A percentile compares a stretch with the other conserved stretches of the same genome.
Conservation (phyloP, 2,113 vertebrate species). For the Chaetura pelagica region DNA sequence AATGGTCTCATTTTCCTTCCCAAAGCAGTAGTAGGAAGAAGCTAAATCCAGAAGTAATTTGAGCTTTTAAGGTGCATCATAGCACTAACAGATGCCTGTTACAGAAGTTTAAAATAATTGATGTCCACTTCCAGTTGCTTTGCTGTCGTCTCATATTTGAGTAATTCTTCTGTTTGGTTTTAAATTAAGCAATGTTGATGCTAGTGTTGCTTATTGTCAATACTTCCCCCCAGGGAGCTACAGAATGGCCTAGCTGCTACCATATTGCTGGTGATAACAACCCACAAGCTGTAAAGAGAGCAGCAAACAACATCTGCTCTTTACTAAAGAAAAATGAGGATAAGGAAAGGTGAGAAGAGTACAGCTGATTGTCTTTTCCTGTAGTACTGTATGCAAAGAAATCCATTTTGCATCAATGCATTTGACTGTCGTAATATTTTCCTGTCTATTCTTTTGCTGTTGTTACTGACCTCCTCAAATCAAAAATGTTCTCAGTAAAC, state of each 20-base stretch:
- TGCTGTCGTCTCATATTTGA: background rate
- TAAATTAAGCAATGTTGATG: background rate
- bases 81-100: background rate
- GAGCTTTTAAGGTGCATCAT: background rate
- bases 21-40: background rate
- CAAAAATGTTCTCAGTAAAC: background rate
- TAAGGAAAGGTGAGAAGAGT: constrained; percentile 80
- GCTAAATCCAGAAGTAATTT: background rate
- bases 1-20: background rate
- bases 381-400: background rate
- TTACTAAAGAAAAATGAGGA: constrained; percentile 85
- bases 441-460: background rate
- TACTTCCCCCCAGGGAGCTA: constrained; percentile 82
- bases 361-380: background rate
- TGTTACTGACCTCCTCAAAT: accelerated
- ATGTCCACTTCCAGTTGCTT: background rate
- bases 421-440: background rate
- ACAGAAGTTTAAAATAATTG: background rate
- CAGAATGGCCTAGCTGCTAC: constrained; percentile 88
- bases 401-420: background rate
- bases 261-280: constrained; percentile 95
- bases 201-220: background rate
- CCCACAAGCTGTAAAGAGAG: constrained; percentile 90
- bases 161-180: background rate
- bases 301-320: constrained; percentile 90